Conservation (phyloP, 2,888 invertebrate species). For the Syrphus vitripennis region DNA sequence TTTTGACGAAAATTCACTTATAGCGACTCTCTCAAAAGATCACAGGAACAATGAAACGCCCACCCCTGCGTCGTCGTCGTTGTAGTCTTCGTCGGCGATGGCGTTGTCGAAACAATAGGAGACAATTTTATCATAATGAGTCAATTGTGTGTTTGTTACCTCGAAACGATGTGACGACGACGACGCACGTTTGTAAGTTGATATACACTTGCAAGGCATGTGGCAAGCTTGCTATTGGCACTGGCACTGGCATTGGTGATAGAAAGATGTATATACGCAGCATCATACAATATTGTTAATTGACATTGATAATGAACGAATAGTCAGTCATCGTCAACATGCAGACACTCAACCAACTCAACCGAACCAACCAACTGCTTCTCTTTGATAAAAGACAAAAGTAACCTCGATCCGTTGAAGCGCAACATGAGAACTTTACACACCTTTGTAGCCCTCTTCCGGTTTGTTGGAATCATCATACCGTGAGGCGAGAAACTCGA, state of each 20-base stretch:
- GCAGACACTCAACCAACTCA: not conserved
- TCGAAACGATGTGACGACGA: constrained; percentile 19
- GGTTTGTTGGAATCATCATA: constrained; percentile 34
- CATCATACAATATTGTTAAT: constrained; percentile 56
- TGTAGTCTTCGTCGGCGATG: too few species aligned
- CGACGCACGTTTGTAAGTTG: constrained; percentile 37
- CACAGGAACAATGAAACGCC: constrained; percentile 6
- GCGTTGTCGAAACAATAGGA: not conserved
- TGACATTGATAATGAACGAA: constrained; percentile 71
- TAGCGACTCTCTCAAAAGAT: constrained; percentile 50
- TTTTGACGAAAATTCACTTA: constrained; percentile 64
- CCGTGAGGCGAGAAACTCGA: constrained; percentile 2
- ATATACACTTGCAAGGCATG: constrained; percentile 45
- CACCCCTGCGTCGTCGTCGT: not conserved
- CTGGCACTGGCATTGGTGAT: constrained; percentile 36
- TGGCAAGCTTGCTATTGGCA: constrained; percentile 23
- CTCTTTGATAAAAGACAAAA: constrained; percentile 6
- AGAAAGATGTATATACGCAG: not conserved
- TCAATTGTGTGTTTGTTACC: constrained; percentile 55
- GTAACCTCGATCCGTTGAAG: constrained; percentile 33
- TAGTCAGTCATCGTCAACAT: constrained; percentile 40
- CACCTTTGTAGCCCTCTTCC: constrained; percentile 62
- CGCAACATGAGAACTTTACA: constrained; percentile 56
- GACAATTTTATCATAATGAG: constrained; percentile 38
- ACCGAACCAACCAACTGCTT: not conserved